Percentiles rank a stretch among this genome's conserved stretches.
These are phyloP conservation scores for Aphidius ervi DNA, from an alignment of 1,140 invertebrate species.

Conservation along the genomic window DNA sequence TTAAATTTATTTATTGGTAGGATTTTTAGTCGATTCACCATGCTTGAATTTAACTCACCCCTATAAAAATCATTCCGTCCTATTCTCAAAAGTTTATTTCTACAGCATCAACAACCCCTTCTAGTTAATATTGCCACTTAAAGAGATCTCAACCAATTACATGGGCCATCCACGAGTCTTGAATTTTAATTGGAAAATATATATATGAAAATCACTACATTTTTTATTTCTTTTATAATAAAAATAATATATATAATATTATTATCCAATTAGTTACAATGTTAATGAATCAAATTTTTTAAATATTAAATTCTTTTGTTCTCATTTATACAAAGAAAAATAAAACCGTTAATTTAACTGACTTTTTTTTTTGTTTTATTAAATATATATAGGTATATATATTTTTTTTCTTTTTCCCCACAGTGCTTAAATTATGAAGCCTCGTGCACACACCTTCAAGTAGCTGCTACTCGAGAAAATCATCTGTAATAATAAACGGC, in stretches of 20 bases:
- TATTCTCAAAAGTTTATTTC: neutral
- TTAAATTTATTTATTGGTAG: constrained; percentile 53
- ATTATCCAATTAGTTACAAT: too few species aligned
- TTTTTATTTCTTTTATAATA: too few species aligned
- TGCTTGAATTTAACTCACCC: constrained; percentile 17
- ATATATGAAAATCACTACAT: too few species aligned
- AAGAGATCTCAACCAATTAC: constrained; percentile 52
- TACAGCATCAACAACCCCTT: constrained; percentile 37
- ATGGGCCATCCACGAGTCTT: constrained; percentile 41
- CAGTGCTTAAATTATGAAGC: constrained; percentile 5
- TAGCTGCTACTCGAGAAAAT: neutral
- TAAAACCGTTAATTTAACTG: too few species aligned
- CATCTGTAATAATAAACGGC: constrained; percentile 31
- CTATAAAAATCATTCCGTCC: constrained; percentile 5
- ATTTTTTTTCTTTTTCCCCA: neutral
- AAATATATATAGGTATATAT: neutral
- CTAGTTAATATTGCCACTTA: constrained; percentile 50
- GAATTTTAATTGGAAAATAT: constrained; percentile 45
- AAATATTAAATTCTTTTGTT: too few species aligned
- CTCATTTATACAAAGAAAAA: too few species aligned
- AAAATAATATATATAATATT: too few species aligned
- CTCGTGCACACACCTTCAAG: neutral
- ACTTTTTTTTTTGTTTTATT: neutral
- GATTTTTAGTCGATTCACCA: constrained; percentile 36
- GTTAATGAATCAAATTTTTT: too few species aligned